Percentiles rank a stretch among this genome's conserved stretches.
phyloP scores from a whole-genome alignment of 2,888 invertebrate species.

The Xylophagus ater region DNA sequence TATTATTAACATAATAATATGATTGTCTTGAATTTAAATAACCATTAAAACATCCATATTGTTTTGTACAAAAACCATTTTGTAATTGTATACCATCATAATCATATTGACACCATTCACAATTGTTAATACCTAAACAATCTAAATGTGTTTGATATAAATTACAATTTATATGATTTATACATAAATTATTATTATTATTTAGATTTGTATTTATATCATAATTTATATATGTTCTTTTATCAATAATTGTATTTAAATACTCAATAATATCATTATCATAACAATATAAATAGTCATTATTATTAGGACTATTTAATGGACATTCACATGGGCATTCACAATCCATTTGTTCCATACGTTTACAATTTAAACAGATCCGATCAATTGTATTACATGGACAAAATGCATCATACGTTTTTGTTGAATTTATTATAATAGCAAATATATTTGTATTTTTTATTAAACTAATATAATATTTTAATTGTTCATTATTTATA shows the following conservation, averaged over 20 bases:
- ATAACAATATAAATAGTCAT: constrained; percentile 4
- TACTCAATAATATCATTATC: too few species aligned
- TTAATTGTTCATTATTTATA: constrained; percentile 75
- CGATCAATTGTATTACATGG: constrained; percentile 86
- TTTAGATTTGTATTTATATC: too few species aligned
- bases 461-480: constrained; percentile 71
- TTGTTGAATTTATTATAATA: constrained; percentile 78
- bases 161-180: constrained; percentile 60
- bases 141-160: constrained; percentile 49
- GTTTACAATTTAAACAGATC: constrained; percentile 79
- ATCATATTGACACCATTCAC: constrained; percentile 84
- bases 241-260: too few species aligned
- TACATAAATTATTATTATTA: too few species aligned
- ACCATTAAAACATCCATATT: constrained; percentile 76
- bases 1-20: too few species aligned
- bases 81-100: constrained; percentile 58
- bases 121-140: constrained; percentile 66
- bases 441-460: constrained; percentile 82
- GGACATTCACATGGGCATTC: constrained; percentile 92
- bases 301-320: constrained; percentile 29
- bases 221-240: too few species aligned
- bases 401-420: constrained; percentile 74
- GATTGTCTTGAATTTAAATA: constrained; percentile 73
- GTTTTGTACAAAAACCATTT: constrained; percentile 67
- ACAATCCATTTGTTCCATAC: constrained; percentile 90